Conservation (phyloP, 2,888 invertebrate genomes). For the Eupithecia insigniata region DNA sequence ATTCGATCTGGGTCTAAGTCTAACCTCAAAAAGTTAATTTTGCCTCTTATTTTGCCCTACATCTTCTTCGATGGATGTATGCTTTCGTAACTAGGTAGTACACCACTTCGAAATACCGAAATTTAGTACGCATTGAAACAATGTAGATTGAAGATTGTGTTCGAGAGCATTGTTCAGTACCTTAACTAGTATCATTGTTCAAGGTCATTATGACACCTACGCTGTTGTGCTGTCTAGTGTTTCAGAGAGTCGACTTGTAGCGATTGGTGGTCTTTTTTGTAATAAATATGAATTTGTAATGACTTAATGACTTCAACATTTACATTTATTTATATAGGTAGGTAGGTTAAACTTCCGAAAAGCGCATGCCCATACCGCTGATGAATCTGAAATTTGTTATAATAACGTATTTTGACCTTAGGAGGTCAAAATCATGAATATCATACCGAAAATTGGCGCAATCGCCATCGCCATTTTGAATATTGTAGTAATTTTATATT, state of each 20-base stretch:
- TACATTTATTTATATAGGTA: no score
- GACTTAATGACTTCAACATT: no score
- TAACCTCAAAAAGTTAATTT: background rate
- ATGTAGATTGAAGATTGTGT: conserved; percentile 48
- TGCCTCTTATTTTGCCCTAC: background rate
- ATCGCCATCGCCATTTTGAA: no score
- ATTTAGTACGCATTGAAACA: conserved; percentile 56
- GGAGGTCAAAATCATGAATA: no score
- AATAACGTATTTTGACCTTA: no score
- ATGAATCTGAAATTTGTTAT: no score
- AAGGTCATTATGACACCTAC: conserved; percentile 65
- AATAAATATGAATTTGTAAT: no score
- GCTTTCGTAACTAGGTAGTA: conserved; percentile 23
- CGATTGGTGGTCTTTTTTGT: conserved; percentile 6
- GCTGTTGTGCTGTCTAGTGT: conserved; percentile 39
- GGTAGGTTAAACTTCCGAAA: no score
- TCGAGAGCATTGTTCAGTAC: conserved; percentile 61
- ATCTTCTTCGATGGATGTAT: background rate
- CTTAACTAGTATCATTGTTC: conserved; percentile 58
- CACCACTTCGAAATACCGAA: conserved; percentile 33
- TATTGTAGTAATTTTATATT: no score
- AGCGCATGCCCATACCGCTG: no score
- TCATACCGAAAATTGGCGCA: no score
- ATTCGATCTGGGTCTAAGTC: no score
- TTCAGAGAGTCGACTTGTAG: conserved; percentile 17